Percentiles rank a stretch among this genome's conserved stretches.
These are phyloP conservation scores for Listronotus bonariensis DNA, from an alignment of 1,140 invertebrate genomes.

Conservation along the genomic window DNA sequence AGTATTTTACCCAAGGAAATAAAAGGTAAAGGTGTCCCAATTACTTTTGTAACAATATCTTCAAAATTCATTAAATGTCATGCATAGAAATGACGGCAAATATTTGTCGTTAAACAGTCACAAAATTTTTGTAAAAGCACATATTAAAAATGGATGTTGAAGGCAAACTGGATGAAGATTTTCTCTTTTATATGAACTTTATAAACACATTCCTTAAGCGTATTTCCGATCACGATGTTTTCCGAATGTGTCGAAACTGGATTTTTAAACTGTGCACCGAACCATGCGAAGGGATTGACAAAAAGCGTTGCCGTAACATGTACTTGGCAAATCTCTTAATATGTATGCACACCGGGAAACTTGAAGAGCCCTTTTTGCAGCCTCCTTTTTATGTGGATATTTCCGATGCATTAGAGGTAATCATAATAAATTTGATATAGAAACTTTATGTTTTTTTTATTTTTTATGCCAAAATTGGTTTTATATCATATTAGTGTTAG, in stretches of 20 bases:
- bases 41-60: too few species aligned
- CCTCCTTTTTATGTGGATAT: slow-evolving; percentile 49
- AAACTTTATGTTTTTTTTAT: too few species aligned
- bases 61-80: too few species aligned
- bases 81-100: too few species aligned
- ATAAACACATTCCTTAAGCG: slow-evolving; percentile 48
- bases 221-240: slow-evolving; percentile 31
- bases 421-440: not conserved
- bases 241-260: slow-evolving; percentile 44
- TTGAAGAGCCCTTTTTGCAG: slow-evolving; percentile 51
- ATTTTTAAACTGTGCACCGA: slow-evolving; percentile 54
- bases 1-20: too few species aligned
- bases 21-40: too few species aligned
- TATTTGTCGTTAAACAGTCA: too few species aligned
- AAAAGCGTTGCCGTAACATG: slow-evolving; percentile 55
- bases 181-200: slow-evolving; percentile 55
- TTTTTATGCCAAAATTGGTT: too few species aligned
- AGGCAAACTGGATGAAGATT: slow-evolving; percentile 56
- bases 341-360: slow-evolving; percentile 52
- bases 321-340: slow-evolving; percentile 55
- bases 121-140: too few species aligned
- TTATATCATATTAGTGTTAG: too few species aligned
- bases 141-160: slow-evolving; percentile 47
- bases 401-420: slow-evolving; percentile 45
- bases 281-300: slow-evolving; percentile 45